Evolutionary conservation across 2,113 vertebrate genomes (phyloP), one percentile per base, ranked within the genome.

Genomic region (Lamprotornis superbus): DNA sequence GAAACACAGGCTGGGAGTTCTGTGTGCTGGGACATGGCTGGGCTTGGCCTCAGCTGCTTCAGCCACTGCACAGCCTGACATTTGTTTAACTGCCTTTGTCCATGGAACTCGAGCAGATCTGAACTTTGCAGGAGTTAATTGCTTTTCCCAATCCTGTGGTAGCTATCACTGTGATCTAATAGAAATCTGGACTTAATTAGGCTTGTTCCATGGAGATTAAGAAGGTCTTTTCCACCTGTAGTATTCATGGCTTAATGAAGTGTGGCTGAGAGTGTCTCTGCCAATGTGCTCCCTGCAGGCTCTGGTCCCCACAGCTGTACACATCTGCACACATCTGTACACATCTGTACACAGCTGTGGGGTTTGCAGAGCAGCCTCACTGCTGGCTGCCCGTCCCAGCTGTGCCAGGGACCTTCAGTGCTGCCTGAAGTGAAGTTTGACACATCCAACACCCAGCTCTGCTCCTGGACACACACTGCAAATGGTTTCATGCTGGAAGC

Each of bases 41-140:
- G 30, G 11, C 56, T 60, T 64, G 77, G 5, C 49, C 59, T 22
- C 10, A 9, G 74, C 47, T 61, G 63, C 47, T 22, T 18, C 53
- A 25, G 24, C 46, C 46, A 2, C 35, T 0, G 2, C n/a, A 44
- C 69, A 37, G 69, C 91, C 35, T 6, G 52, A 30, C 25, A 8
- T 60, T 65, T 79, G 84, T 37, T 37, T 30, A 50, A 21, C 69
- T 70, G 4, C 63, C 33, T 56, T 10, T 57, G 84, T 55, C 7
- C 0, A 25, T 33, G 2, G 1, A 30, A 16, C 20, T 15, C 1
- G 1, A 15, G 37, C 12, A 28, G 37, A 9, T 83, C n/a, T 87
- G 87, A 80, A 77, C 93, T 92, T 39, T 22, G 52, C 30, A 83
- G 67, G 59, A 91, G 70, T 83, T 94, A 91, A 95, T 93, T 93